A percentile compares a stretch with the other conserved stretches of the same genome.
phyloP scores from a whole-genome alignment of 2,888 invertebrate species.

The Noctua pronuba region DNA sequence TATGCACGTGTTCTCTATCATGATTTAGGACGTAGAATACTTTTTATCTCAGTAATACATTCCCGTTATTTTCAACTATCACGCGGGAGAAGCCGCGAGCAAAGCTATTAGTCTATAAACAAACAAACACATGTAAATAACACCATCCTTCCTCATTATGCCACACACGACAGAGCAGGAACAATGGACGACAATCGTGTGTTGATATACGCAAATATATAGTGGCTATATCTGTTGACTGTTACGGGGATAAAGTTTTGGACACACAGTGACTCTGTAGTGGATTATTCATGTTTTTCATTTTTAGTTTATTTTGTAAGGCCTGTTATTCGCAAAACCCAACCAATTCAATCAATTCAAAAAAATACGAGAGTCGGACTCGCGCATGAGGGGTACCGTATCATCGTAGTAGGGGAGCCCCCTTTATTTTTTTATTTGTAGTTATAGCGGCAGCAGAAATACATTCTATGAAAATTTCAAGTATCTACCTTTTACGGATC shows the following conservation, averaged over 20 bases:
- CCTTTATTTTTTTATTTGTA: no score
- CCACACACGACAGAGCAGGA: conserved; percentile 19
- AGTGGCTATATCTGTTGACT: conserved; percentile 34
- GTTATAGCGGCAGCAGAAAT: no score
- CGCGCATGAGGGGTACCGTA: no score
- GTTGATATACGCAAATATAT: conserved; percentile 43
- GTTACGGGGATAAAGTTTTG: not conserved
- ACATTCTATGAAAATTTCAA: no score
- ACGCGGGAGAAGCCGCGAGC: not conserved
- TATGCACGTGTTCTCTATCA: no score
- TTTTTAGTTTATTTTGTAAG: not conserved
- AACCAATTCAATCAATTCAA: no score
- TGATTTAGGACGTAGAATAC: no score
- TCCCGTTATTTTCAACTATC: not conserved
- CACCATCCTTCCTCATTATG: conserved; percentile 29
- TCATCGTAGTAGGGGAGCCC: no score
- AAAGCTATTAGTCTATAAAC: not conserved
- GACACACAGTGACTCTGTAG: not conserved
- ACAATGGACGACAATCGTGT: conserved; percentile 39
- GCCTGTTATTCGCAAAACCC: no score
- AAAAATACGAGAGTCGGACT: no score
- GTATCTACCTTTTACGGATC: no score
- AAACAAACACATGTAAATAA: conserved; percentile 21
- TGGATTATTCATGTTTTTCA: no score
- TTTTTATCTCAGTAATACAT: not conserved